These are phyloP conservation scores for Bos taurus DNA, from an alignment of 2,113 vertebrate genomes.

Conservation along the genomic window DNA sequence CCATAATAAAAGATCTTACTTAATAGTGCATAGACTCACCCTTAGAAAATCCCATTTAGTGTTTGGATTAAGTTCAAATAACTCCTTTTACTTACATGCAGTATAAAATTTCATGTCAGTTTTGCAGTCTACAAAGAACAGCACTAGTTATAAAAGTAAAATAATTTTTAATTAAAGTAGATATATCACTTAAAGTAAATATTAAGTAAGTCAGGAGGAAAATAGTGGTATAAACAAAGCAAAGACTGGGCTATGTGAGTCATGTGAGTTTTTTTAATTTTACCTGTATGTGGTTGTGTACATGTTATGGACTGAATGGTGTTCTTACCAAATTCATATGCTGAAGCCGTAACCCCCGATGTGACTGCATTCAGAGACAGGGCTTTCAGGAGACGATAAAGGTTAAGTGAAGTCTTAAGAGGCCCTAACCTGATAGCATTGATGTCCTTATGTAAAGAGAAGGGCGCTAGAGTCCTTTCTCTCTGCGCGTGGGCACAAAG, in stretches of 20 bases:
- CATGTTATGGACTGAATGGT: background rate
- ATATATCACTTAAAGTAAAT: background rate
- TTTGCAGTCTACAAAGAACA: background rate
- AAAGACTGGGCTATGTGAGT: background rate
- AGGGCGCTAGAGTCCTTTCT: background rate
- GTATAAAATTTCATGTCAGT: background rate
- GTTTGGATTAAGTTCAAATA: background rate
- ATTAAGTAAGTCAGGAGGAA: background rate
- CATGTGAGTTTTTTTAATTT: background rate
- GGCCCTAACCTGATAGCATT: no score
- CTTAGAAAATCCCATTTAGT: background rate
- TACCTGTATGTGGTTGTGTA: background rate
- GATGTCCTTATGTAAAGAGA: background rate
- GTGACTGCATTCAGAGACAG: background rate
- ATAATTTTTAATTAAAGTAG: background rate
- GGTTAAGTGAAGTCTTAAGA: background rate
- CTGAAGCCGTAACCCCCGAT: accelerated
- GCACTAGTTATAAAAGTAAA: background rate
- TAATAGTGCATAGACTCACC: background rate
- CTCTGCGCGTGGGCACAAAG: background rate
- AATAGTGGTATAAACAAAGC: background rate
- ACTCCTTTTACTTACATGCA: background rate
- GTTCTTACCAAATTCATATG: background rate
- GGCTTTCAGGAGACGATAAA: background rate
- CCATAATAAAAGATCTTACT: background rate